These are phyloP conservation scores for Spongilla lacustris DNA, from an alignment of 37 sponge, comb jelly and placozoan genomes.

Conservation along the genomic window DNA sequence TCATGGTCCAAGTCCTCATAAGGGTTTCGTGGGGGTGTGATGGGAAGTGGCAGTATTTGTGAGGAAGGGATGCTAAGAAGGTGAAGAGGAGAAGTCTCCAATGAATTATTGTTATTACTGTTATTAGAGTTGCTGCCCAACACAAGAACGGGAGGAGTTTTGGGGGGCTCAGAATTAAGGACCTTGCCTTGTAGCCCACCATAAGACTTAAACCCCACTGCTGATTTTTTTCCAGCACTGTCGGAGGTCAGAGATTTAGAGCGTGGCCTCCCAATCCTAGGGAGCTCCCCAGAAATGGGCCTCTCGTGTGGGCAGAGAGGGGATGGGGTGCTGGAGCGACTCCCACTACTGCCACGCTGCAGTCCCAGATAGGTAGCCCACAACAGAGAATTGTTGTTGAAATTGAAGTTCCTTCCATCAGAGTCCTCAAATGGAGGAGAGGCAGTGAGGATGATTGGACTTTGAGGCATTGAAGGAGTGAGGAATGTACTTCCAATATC, in stretches of 20 bases:
- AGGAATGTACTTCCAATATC: constrained; percentile 52
- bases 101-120: constrained; percentile 43
- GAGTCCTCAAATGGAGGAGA: neutral
- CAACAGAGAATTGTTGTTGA: constrained; percentile 42
- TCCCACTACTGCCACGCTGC: constrained; percentile 1
- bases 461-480: constrained; percentile 38
- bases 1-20: constrained; percentile 39
- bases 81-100: constrained; percentile 28
- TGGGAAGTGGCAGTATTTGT: constrained; percentile 42
- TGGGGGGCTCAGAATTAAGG: neutral
- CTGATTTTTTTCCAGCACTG: neutral
- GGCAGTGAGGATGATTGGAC: constrained; percentile 36
- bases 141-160: neutral
- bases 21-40: constrained; percentile 79
- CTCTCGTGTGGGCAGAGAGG: constrained; percentile 17
- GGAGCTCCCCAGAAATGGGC: constrained; percentile 16
- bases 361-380: constrained; percentile 32
- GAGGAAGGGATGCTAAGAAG: constrained; percentile 37
- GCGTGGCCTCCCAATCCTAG: constrained; percentile 60
- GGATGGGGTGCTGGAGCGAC: constrained; percentile 38
- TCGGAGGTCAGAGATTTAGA: constrained; percentile 44
- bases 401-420: constrained; percentile 30
- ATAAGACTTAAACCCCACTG: neutral
- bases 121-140: constrained; percentile 6
- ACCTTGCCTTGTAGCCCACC: neutral